Evolutionary conservation across 2,113 vertebrate species (phyloP).

Genomic region (Oncorhynchus mykiss): DNA sequence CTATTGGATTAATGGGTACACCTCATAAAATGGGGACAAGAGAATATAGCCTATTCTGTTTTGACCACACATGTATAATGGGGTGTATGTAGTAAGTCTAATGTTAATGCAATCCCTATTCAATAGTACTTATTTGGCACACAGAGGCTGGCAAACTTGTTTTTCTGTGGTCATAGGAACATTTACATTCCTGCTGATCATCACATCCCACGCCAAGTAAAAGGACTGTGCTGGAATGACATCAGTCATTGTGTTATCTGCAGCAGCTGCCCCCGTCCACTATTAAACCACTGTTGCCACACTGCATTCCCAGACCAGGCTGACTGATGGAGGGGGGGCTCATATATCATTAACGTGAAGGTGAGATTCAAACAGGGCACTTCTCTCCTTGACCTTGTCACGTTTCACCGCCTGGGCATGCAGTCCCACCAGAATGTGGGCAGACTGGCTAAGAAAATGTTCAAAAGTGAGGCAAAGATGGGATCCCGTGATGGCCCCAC

Average conservation of each 20-base stretch:
- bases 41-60: too few relatives aligned
- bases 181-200: conserved; percentile 39
- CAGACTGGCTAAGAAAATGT: conserved; percentile 19
- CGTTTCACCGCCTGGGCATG: conserved; percentile 69
- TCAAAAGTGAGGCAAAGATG: conserved; percentile 44
- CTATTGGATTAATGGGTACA: too few relatives aligned
- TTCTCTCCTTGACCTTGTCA: conserved; percentile 66
- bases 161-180: conserved; percentile 28
- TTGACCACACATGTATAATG: too few relatives aligned
- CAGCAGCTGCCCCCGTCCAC: conserved; percentile 41
- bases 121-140: conserved; percentile 8
- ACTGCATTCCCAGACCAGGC: conserved; percentile 51
- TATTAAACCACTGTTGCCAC: conserved; percentile 25
- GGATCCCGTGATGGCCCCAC: conserved; percentile 53
- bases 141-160: conserved; percentile 26
- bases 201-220: conserved; percentile 18
- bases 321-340: conserved; percentile 24
- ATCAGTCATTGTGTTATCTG: conserved; percentile 61
- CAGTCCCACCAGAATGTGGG: conserved; percentile 59
- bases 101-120: background rate
- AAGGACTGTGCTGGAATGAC: conserved; percentile 48
- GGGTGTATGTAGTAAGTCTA: too few relatives aligned
- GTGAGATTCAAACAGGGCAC: conserved; percentile 71
- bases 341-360: conserved; percentile 74
- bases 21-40: too few relatives aligned